Evolutionary conservation across 1,140 invertebrate species (phyloP).

Genomic region (Drosophila aff.): DNA sequence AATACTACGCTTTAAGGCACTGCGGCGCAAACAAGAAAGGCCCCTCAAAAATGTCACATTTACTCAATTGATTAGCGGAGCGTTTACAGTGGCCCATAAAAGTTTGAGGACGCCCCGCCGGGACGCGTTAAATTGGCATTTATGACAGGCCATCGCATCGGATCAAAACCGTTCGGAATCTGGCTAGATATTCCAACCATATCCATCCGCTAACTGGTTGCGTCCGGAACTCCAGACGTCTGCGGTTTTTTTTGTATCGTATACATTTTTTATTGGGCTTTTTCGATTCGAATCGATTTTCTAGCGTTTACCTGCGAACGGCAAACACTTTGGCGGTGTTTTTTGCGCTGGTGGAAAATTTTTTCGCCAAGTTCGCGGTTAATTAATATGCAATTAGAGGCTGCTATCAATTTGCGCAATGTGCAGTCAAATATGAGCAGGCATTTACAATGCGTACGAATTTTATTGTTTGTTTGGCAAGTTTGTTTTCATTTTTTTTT

Average conservation of each 20-base stretch:
- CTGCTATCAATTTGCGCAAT: conserved; percentile 46
- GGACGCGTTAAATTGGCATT: conserved; percentile 48
- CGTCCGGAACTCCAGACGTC: conserved; percentile 5
- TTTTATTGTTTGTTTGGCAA: conserved; percentile 48
- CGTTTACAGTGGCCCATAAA: conserved; percentile 54
- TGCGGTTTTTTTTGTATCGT: not conserved
- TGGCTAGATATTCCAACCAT: not conserved
- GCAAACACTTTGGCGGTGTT: conserved; percentile 28
- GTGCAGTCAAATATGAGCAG: conserved; percentile 12
- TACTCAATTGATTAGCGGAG: conserved; percentile 44
- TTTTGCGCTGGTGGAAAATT: conserved; percentile 47
- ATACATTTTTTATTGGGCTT: conserved; percentile 16
- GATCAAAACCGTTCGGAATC: conserved; percentile 7
- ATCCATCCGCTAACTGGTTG: conserved; percentile 33
- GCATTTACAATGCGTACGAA: conserved; percentile 15
- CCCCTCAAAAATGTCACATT: conserved; percentile 50
- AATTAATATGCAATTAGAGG: conserved; percentile 58
- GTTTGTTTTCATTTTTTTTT: conserved; percentile 4
- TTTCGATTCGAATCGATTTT: conserved; percentile 18
- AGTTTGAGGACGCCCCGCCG: conserved; percentile 22
- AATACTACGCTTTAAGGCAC: conserved; percentile 14
- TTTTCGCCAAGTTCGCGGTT: conserved; percentile 39
- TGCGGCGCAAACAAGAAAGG: conserved; percentile 26
- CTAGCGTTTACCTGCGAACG: conserved; percentile 51
- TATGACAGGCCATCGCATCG: conserved; percentile 21